A percentile compares a stretch with the other conserved stretches of the same genome.
Evolutionary conservation across 1,140 invertebrate species (phyloP).

Genomic region (Chironomus tepperi): DNA sequence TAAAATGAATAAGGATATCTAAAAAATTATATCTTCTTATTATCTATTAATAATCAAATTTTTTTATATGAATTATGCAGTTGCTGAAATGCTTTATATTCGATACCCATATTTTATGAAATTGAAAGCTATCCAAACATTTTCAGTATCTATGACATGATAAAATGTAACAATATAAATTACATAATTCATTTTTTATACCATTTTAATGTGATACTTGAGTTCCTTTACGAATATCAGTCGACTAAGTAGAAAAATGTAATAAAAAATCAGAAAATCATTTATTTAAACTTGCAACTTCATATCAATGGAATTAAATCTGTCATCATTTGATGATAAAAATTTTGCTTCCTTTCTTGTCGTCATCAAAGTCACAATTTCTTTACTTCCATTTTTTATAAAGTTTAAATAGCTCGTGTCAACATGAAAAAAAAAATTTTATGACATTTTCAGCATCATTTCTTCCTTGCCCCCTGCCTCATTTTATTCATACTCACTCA

Average conservation of each 20-base stretch:
- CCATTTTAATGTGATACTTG: not conserved
- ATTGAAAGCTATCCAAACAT: no score
- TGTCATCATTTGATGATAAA: not conserved
- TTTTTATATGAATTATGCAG: no score
- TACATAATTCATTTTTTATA: not conserved
- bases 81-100: no score
- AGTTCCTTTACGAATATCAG: not conserved
- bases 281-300: not conserved
- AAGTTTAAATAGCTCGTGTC: conserved; percentile 1
- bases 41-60: no score
- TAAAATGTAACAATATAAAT: not conserved
- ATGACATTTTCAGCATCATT: conserved; percentile 14
- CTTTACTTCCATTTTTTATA: not conserved
- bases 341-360: not conserved
- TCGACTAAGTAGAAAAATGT: not conserved
- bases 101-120: no score
- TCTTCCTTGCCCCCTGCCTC: not conserved
- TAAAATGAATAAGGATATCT: no score
- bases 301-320: not conserved
- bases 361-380: not conserved
- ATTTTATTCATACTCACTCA: no score
- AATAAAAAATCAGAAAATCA: not conserved
- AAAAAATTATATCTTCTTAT: no score
- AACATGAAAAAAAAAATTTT: not conserved
- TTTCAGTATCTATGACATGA: no score